These are phyloP conservation scores for Pangasius mekongensis DNA, from an alignment of 2,797 vertebrate genomes.

Conservation along the genomic window DNA sequence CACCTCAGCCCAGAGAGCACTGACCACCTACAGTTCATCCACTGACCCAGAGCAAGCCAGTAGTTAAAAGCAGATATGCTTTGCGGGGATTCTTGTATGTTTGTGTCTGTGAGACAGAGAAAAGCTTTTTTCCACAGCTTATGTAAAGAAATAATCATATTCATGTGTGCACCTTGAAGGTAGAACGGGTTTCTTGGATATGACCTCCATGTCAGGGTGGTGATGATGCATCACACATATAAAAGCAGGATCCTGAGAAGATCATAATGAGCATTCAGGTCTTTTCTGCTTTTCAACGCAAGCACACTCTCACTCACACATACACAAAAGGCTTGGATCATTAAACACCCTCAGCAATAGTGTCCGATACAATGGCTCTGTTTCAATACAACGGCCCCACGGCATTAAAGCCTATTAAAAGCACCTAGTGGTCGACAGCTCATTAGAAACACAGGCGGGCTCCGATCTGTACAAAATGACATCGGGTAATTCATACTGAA, in stretches of 20 bases:
- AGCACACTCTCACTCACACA: conserved; percentile 35
- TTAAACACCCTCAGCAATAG: conserved; percentile 55
- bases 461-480: conserved; percentile 39
- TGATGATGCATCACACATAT: conserved; percentile 13
- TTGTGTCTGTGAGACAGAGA: background rate
- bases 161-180: conserved; percentile 6
- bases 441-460: conserved; percentile 52
- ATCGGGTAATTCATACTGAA: conserved; percentile 45
- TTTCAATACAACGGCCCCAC: conserved; percentile 44
- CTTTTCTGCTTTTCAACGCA: conserved; percentile 11
- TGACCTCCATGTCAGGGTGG: conserved; percentile 19
- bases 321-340: conserved; percentile 48
- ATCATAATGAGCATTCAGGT: conserved; percentile 46
- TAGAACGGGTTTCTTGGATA: conserved; percentile 11
- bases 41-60: conserved; percentile 15
- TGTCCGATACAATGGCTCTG: conserved; percentile 37
- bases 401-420: conserved; percentile 59
- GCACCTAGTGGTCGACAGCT: conserved; percentile 50
- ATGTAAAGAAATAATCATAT: conserved; percentile 27
- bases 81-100: background rate
- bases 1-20: conserved; percentile 36
- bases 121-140: background rate
- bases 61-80: conserved; percentile 15
- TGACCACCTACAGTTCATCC: conserved; percentile 31
- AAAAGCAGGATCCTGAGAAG: conserved; percentile 20